These are phyloP conservation scores for Drosophila rubida DNA, from an alignment of 2,888 invertebrate species.

Conservation along the genomic window DNA sequence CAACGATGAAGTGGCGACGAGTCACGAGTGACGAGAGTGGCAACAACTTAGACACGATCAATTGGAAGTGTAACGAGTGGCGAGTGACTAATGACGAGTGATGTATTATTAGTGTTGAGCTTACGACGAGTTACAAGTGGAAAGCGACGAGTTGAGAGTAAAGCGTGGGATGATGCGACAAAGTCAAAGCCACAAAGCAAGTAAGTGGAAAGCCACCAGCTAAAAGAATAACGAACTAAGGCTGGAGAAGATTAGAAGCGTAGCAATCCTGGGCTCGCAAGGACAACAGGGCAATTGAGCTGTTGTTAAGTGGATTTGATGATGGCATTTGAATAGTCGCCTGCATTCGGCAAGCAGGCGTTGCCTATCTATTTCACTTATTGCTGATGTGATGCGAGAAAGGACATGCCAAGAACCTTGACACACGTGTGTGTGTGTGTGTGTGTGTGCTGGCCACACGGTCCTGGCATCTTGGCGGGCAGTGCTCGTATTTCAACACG, in stretches of 20 bases:
- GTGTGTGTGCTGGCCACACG: background rate
- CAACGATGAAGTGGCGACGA: no score
- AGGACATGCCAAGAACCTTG: constrained; percentile 1
- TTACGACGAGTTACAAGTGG: background rate
- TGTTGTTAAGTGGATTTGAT: constrained; percentile 5
- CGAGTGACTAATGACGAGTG: background rate
- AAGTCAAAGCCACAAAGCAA: no score
- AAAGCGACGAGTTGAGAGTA: background rate
- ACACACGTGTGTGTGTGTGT: background rate
- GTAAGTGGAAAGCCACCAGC: background rate
- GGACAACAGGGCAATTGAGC: constrained; percentile 23
- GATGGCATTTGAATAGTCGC: constrained; percentile 30
- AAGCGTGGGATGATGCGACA: no score
- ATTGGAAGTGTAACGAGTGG: no score
- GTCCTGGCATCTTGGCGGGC: background rate
- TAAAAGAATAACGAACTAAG: background rate
- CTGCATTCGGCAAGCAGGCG: background rate
- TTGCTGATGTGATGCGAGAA: constrained; percentile 8
- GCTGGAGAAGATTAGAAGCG: background rate
- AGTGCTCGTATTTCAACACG: constrained; percentile 72
- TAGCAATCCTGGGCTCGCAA: background rate
- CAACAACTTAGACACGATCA: no score
- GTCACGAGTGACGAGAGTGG: no score
- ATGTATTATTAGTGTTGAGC: background rate
- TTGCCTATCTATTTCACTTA: constrained; percentile 41